Percentiles rank a stretch among this genome's conserved stretches.
These are phyloP conservation scores for Drosophila histrio DNA, from an alignment of 2,888 invertebrate species.

Conservation along the genomic window DNA sequence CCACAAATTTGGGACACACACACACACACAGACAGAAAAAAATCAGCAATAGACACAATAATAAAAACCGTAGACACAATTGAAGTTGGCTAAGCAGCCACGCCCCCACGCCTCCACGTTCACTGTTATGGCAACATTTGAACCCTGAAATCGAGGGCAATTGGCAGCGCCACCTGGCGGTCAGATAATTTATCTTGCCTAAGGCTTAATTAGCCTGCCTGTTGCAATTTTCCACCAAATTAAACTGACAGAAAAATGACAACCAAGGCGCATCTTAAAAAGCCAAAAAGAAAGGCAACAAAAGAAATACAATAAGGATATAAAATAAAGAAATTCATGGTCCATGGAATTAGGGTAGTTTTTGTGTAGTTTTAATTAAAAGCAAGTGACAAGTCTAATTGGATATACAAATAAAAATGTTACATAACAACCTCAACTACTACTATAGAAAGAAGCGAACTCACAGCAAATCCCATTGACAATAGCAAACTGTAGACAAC, in stretches of 20 bases:
- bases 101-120: not conserved
- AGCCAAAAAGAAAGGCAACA: not conserved
- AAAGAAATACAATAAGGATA: slow-evolving; percentile 5
- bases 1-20: slow-evolving; percentile 70
- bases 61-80: slow-evolving; percentile 28
- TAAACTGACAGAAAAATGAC: slow-evolving; percentile 55
- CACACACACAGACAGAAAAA: slow-evolving; percentile 8
- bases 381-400: slow-evolving; percentile 29
- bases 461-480: slow-evolving; percentile 29
- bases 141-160: slow-evolving; percentile 39
- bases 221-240: slow-evolving; percentile 74
- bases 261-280: slow-evolving; percentile 7
- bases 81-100: slow-evolving; percentile 6
- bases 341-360: not conserved
- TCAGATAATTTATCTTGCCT: slow-evolving; percentile 63
- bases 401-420: not conserved
- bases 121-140: slow-evolving; percentile 26
- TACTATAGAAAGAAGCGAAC: slow-evolving; percentile 9
- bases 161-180: slow-evolving; percentile 59
- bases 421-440: not conserved
- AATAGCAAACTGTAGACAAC: slow-evolving; percentile 9
- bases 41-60: slow-evolving; percentile 50
- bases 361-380: slow-evolving; percentile 44
- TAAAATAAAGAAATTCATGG: slow-evolving; percentile 16
- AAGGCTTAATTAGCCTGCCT: slow-evolving; percentile 66